These are phyloP conservation scores for Aspidiotus destructor DNA, from an alignment of 2,888 invertebrate species.

Conservation along the genomic window DNA sequence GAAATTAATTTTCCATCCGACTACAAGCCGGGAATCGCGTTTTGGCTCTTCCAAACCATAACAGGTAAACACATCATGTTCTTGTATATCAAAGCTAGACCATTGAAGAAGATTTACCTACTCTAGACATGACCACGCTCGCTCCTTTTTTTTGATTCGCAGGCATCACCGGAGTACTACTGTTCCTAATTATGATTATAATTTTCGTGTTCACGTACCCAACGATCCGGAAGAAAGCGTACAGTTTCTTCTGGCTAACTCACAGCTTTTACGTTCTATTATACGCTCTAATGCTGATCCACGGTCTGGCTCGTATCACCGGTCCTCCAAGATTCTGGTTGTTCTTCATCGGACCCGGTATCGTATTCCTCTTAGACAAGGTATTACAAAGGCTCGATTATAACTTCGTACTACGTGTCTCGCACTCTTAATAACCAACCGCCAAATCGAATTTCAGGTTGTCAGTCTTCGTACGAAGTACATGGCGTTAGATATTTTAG, in stretches of 20 bases:
- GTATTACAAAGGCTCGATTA: slow-evolving; percentile 42
- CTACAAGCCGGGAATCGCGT: slow-evolving; percentile 84
- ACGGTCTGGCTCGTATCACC: slow-evolving; percentile 81
- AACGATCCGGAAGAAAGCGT: slow-evolving; percentile 80
- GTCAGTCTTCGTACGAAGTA: slow-evolving; percentile 83
- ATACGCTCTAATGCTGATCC: slow-evolving; percentile 75
- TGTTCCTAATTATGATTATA: slow-evolving; percentile 84
- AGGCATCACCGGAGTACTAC: slow-evolving; percentile 77
- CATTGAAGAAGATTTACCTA: too few relatives aligned
- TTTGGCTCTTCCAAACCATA: slow-evolving; percentile 91
- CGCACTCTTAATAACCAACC: background rate
- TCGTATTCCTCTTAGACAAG: slow-evolving; percentile 82
- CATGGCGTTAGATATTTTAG: slow-evolving; percentile 82
- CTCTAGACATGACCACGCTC: too few relatives aligned
- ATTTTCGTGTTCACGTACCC: slow-evolving; percentile 97
- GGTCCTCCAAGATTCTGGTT: slow-evolving; percentile 89
- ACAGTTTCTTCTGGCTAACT: slow-evolving; percentile 90
- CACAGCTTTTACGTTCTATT: slow-evolving; percentile 80
- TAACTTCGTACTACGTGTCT: background rate
- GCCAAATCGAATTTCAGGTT: slow-evolving; percentile 48
- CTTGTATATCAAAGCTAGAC: too few relatives aligned
- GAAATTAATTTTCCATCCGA: slow-evolving; percentile 91
- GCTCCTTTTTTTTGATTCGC: slow-evolving; percentile 23
- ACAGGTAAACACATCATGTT: slow-evolving; percentile 56
- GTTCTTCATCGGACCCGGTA: slow-evolving; percentile 83